Conservation (phyloP, 2,888 invertebrate genomes). For the Chrysotoxum bicinctum region DNA sequence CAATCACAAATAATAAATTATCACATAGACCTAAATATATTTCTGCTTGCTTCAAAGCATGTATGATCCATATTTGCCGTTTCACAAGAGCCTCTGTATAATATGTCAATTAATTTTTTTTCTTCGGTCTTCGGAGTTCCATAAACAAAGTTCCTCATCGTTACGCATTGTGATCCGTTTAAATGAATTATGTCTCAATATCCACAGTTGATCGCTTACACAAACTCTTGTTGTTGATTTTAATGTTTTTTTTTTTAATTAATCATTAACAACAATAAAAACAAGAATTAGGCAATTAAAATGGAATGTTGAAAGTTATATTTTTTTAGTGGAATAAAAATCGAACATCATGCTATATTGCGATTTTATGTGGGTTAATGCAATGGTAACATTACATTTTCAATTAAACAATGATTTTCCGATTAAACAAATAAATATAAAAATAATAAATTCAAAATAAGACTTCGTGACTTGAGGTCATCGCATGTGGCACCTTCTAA, state of each 20-base stretch:
- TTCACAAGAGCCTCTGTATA: constrained; percentile 24
- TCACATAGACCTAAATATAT: background rate
- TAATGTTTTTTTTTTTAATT: constrained; percentile 43
- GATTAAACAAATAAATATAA: background rate
- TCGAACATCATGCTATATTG: background rate
- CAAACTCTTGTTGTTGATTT: constrained; percentile 10
- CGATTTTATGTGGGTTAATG: constrained; percentile 48
- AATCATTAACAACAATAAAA: constrained; percentile 40
- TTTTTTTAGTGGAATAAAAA: background rate
- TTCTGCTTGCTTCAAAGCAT: background rate
- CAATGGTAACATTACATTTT: no score
- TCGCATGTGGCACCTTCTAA: constrained; percentile 25
- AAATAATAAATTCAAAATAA: constrained; percentile 14
- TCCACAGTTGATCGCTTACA: constrained; percentile 65
- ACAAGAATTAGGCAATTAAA: constrained; percentile 61
- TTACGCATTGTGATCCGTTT: constrained; percentile 71
- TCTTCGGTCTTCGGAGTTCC: constrained; percentile 17
- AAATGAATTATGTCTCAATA: constrained; percentile 71
- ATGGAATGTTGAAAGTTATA: constrained; percentile 45
- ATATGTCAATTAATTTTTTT: constrained; percentile 41
- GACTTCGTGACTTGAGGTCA: constrained; percentile 68
- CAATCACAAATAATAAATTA: no score
- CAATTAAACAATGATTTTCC: constrained; percentile 39
- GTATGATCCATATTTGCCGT: background rate
- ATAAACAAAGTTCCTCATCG: constrained; percentile 51